phyloP scores from a whole-genome alignment of 1,140 invertebrate species.

The Procambarus clarkii region DNA sequence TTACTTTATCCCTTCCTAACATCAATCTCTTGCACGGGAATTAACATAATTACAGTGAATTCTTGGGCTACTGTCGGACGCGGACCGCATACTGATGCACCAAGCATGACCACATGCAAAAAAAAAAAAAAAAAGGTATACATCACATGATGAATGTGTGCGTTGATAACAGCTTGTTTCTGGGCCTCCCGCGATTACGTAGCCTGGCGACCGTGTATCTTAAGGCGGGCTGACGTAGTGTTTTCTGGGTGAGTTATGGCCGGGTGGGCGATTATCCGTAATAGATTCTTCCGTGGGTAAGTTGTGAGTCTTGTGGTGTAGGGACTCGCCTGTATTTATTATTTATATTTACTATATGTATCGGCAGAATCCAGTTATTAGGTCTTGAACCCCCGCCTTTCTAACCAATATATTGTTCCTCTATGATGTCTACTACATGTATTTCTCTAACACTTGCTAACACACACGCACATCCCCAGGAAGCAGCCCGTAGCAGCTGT shows the following conservation, averaged over 20 bases:
- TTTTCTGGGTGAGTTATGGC: neutral
- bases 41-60: conserved; percentile 49
- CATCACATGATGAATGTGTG: conserved; percentile 4
- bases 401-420: no score
- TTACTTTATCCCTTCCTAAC: conserved; percentile 31
- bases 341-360: no score
- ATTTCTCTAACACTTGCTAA: no score
- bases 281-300: neutral
- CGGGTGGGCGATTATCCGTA: neutral
- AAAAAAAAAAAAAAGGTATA: neutral
- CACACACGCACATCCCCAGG: no score
- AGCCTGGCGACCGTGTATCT: neutral
- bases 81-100: neutral
- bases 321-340: no score
- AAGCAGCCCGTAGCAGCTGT: no score
- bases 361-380: no score
- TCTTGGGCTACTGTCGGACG: conserved; percentile 17
- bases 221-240: neutral
- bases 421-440: no score
- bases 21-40: conserved; percentile 24
- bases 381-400: no score
- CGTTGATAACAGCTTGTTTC: neutral
- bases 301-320: neutral
- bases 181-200: neutral
- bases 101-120: neutral